phyloP scores from a whole-genome alignment of 2,113 vertebrate genomes.

The Scolopax mira region DNA sequence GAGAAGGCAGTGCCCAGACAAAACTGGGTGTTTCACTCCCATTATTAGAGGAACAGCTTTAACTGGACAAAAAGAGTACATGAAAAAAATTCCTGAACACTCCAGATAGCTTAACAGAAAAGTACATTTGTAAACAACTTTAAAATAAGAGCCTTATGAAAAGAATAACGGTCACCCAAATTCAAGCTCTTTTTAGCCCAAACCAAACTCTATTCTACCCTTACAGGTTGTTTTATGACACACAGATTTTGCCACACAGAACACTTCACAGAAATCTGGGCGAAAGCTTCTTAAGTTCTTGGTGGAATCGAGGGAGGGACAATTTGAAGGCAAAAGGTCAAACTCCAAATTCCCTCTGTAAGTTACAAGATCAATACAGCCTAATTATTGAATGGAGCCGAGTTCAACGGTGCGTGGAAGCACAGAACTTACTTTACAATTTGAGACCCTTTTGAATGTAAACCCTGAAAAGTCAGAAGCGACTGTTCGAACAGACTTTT shows the following conservation, averaged over 20 bases:
- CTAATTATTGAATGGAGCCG: neutral
- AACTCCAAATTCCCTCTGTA: neutral
- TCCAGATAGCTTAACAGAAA: slow-evolving; percentile 50
- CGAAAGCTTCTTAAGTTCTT: neutral
- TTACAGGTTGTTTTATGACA: neutral
- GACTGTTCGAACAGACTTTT: neutral
- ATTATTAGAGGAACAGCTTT: slow-evolving; percentile 8
- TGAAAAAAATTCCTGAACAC: slow-evolving; percentile 1
- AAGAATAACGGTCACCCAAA: neutral
- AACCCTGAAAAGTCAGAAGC: neutral
- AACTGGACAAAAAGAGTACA: slow-evolving; percentile 32
- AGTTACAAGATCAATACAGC: neutral
- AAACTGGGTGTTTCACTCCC: slow-evolving; percentile 15
- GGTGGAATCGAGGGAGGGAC: neutral
- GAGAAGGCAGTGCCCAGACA: slow-evolving; percentile 17
- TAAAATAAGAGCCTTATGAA: slow-evolving; percentile 37
- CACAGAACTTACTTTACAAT: neutral
- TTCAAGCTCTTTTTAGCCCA: slow-evolving; percentile 28
- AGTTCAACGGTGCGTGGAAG: neutral
- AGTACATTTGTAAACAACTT: slow-evolving; percentile 63
- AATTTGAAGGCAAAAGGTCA: neutral
- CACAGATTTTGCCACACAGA: neutral
- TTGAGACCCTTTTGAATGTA: neutral
- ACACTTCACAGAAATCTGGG: neutral
- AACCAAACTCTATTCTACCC: neutral